Base-by-base conservation (phyloP, 2,113 vertebrate genomes). In the Aleadryas rufinucha region DNA sequence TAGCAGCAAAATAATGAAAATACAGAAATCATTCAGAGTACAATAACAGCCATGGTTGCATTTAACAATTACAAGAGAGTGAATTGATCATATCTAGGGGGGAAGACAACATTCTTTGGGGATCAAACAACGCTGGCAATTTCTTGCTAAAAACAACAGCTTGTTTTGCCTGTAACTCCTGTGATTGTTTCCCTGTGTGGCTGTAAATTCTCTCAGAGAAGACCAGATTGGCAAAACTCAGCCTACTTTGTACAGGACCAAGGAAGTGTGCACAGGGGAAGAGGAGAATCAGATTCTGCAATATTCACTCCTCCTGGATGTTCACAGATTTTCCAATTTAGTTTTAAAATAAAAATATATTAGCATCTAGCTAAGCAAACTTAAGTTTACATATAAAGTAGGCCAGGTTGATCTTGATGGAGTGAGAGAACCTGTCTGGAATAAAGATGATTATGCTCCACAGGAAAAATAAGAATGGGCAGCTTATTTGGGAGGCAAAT, bases 401-500 rank as follows among this genome's bases (percentile, higher is more conserved):
- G 83, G 96, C 71, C 85, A 87, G 31, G 66, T 64, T 96, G 90
- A 90, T 96, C 90, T 70, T 86, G 88, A 95, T 86, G 65, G 76
- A 91, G 78, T 45, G 59, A 88, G 90, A 97, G 85, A 93, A 95
- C 71, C 82, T 91, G 66, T 77, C 76, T 80, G 56, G 82, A 93
- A 94, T 93, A 83, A 96, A 93, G 75, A 94, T 86, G 50, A 88
- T 93, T 90, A 84, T 86, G 16, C 22, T 75, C 24, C 71, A 71
- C 22, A 78, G 66, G 71, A 85, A 76, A 90, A 84, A 64, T 84
- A 81, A 86, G 80, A 96, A 96, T 77, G 76, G 92, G 71, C 59
- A 93, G 30, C 39, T 66, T 92, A 86, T 93, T 94, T 84, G 84
- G 56, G 64, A 95, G 90, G 71, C 68, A 92, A 97, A 94, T 96